These are phyloP conservation scores for Entelurus aequoreus DNA, from an alignment of 2,113 vertebrate species.

Conservation along the genomic window DNA sequence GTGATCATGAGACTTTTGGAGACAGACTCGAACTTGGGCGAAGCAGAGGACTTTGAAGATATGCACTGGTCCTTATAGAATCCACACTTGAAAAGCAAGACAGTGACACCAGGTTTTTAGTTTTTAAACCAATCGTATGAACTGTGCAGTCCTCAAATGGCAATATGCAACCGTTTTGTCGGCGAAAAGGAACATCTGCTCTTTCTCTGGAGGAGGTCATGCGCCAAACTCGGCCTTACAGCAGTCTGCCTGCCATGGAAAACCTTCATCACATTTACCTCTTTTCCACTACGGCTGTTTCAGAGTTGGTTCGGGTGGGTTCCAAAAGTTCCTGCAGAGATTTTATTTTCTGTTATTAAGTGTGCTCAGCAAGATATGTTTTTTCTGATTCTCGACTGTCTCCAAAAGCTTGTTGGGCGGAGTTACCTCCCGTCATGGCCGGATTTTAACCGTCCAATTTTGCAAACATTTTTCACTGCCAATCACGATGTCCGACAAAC, in stretches of 20 bases:
- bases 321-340: too few species aligned
- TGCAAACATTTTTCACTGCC: too few species aligned
- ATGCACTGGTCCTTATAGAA: slow-evolving; percentile 85
- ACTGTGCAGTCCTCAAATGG: slow-evolving; percentile 17
- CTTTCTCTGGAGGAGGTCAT: slow-evolving; percentile 38
- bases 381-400: too few species aligned
- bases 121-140: not conserved
- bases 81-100: slow-evolving; percentile 22
- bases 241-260: slow-evolving; percentile 38
- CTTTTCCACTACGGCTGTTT: too few species aligned
- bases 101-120: slow-evolving; percentile 1
- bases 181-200: slow-evolving; percentile 22
- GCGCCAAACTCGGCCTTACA: slow-evolving; percentile 45
- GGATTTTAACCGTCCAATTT: too few species aligned
- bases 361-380: too few species aligned
- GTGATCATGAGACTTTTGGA: slow-evolving; percentile 91
- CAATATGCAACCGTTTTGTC: not conserved
- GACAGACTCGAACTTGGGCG: slow-evolving; percentile 82
- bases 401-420: too few species aligned
- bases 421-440: too few species aligned
- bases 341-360: too few species aligned
- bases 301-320: too few species aligned
- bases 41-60: slow-evolving; percentile 79
- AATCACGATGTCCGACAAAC: too few species aligned
- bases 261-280: not conserved